Evolutionary conservation across 2,797 vertebrate genomes (phyloP).

Genomic region (Falco cherrug): DNA sequence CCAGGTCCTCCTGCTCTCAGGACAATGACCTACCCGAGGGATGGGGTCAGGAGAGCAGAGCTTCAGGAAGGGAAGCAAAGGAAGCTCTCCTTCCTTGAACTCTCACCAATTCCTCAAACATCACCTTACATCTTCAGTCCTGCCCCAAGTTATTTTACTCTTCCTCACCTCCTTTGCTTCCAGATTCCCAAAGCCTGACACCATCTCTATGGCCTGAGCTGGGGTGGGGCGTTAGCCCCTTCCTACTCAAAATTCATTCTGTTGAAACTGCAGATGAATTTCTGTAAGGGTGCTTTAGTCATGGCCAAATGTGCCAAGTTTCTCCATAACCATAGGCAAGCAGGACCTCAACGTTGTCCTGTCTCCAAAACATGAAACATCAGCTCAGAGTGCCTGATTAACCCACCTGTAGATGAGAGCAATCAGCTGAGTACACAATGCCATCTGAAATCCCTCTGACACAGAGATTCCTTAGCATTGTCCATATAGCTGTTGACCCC

Average conservation of each 20-base stretch:
- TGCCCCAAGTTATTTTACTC: neutral
- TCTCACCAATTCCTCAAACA: neutral
- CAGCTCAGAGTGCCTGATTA: neutral
- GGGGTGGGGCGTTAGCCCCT: neutral
- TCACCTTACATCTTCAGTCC: neutral
- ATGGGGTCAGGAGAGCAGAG: neutral
- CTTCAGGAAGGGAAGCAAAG: neutral
- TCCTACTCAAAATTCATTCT: neutral
- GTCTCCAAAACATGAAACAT: neutral
- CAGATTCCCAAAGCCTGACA: neutral
- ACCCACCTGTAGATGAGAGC: neutral
- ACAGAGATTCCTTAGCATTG: neutral
- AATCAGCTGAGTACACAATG: neutral
- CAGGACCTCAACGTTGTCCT: neutral
- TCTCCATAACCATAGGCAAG: neutral
- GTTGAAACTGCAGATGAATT: neutral
- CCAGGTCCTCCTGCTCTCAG: neutral
- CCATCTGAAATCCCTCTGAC: neutral
- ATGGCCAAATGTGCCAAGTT: neutral
- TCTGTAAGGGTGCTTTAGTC: neutral
- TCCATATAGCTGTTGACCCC: neutral
- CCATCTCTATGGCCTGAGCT: neutral
- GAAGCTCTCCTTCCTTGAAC: neutral
- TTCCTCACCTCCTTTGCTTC: neutral
- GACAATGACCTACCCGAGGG: neutral